Base-by-base conservation (phyloP, 1,140 invertebrate species). In the Leptinotarsa defecta region DNA sequence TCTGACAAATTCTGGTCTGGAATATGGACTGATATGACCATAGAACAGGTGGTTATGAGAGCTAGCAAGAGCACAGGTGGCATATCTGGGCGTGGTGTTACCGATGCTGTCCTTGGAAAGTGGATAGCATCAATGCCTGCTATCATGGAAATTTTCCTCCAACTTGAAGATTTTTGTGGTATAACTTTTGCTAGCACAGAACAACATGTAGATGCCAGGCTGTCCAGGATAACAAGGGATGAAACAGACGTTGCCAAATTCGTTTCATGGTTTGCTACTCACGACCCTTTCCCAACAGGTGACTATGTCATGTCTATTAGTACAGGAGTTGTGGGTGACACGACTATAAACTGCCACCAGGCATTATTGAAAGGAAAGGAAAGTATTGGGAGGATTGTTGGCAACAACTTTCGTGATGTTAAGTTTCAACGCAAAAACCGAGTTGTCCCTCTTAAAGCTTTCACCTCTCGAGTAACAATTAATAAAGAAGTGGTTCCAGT, bases 1-100 rank as follows among this genome's bases (percentile, higher is more conserved):
- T 22, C 79, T 71, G 81, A 87, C 69, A 85, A 83, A 76, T 84
- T 80, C 73, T 86, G 85, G 83, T 83, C 78, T 74, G 86, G 86
- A 8, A 77, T 85, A 11, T 87, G 83, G 78, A 72, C 82, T 13
- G 85, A 86, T 75, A 85, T 87, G 85, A 80, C 76, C 13, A 86
- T 86, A 61, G 85, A 86, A 68, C 84, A 86, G 76, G 79, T 62
- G 77, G 24, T 86, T 0, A 86, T 86, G 84, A 79, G 78, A 77
- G 77, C 83, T 48, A 85, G 85, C 81, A 84, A 85, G 68, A 81
- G 73, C 34, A 71, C 24, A 63, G 83, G 81, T 20, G 82, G 82
- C 3, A 15, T 83, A 2, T 76, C 81, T 76, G 82, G 83, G 20
- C 71, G 81, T 27, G 75, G 82, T 48, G 73, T 78, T 22, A 76